Evolutionary conservation across 2,888 invertebrate genomes (phyloP), one percentile per base, ranked within the genome.

Genomic region (Dysmachus trigonus): DNA sequence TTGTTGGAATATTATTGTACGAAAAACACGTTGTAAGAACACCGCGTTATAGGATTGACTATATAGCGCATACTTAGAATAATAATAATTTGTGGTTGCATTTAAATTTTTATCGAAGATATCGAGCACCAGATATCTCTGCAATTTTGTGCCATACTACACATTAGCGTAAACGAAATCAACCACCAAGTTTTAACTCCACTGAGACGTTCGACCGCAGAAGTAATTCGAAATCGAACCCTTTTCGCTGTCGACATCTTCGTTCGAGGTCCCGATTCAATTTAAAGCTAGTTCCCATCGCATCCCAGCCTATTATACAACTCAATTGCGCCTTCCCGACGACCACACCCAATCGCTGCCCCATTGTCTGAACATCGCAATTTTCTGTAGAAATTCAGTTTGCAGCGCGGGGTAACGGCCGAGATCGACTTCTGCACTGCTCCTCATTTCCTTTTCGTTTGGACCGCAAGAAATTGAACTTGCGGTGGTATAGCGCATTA

Each of bases 401-500:
- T 47, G 30, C 51, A 15, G 47, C 31, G 38, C 30, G 33, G 15
- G n/a, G 38, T 7, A 27, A 8, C 15, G 38, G 38, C 30, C 13
- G 1, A 31, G 79, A 79, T 79, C 79, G 47, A 79, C 51, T 79
- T 79, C 31, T 47, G 41, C n/a, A 30, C 38, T 22, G 79, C 51
- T 79, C 22, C 30, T 51, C 79, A 79, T 79, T 79, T 79, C 47
- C 41, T 79, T 51, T 51, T 79, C 27, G 47, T 79, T 79, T 31
- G 73, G 18, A 27, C 73, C 27, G n/a, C 47, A 79, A 47, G 79
- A 47, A 27, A 51, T 47, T 51, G 79, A 38, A 76, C 76, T 38
- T 76, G 79, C 79, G 79, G 79, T 79, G 79, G 79, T 47, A 51
- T 47, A 5, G 79, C 51, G 30, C 79, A 79, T 51, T 79, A 79